phyloP scores from a whole-genome alignment of 2,113 vertebrate species.

The Alligator mississippiensis region DNA sequence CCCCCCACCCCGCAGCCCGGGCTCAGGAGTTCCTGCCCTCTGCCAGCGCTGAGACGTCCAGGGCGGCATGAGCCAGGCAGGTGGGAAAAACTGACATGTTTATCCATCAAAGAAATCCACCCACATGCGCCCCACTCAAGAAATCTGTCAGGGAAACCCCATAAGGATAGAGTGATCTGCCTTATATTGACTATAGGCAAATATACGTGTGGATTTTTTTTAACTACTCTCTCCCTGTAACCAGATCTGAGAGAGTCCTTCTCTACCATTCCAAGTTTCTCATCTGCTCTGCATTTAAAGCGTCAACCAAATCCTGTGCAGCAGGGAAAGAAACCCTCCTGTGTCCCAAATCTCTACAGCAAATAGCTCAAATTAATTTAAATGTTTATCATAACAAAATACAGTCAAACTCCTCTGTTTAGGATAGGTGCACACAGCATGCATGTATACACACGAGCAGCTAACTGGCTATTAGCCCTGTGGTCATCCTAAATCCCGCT shows the following conservation, averaged over 20 bases:
- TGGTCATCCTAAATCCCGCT: neutral
- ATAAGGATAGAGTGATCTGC: neutral
- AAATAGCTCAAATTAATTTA: neutral
- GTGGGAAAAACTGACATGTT: neutral
- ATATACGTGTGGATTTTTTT: neutral
- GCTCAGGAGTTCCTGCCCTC: neutral
- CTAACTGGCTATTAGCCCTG: neutral
- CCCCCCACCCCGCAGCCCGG: neutral
- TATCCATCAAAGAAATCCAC: neutral
- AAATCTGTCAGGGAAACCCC: neutral
- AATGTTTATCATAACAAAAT: neutral
- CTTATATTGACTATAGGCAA: neutral
- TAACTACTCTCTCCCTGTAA: neutral
- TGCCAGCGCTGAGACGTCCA: neutral
- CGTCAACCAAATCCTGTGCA: neutral
- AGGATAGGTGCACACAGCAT: neutral
- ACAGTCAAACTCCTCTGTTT: neutral
- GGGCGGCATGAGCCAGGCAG: neutral
- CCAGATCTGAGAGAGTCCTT: neutral
- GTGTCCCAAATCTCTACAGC: neutral
- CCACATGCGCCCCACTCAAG: neutral
- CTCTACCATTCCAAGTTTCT: neutral
- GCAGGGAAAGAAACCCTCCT: neutral
- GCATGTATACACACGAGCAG: neutral
- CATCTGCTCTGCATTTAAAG: neutral